Evolutionary conservation across 2,888 invertebrate genomes (phyloP).

Genomic region (Nomada hirtipes): DNA sequence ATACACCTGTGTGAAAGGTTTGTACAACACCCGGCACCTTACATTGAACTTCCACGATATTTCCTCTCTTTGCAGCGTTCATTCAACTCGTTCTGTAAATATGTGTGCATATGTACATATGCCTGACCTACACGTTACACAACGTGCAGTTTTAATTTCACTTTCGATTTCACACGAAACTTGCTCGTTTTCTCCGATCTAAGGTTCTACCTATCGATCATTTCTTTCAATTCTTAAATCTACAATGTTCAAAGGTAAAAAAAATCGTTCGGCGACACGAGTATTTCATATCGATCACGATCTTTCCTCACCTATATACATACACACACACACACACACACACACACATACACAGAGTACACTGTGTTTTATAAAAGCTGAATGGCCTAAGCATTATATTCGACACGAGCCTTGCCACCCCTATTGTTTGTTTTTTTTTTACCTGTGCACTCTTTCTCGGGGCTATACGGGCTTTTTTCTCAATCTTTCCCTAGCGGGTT

Average conservation of each 20-base stretch:
- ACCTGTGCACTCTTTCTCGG: slow-evolving; percentile 73
- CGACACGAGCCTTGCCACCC: slow-evolving; percentile 37
- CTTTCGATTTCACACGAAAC: slow-evolving; percentile 11
- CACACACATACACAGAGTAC: slow-evolving; percentile 1
- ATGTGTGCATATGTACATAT: slow-evolving; percentile 81
- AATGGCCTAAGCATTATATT: slow-evolving; percentile 30
- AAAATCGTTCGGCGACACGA: neutral
- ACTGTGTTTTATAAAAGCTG: slow-evolving; percentile 27
- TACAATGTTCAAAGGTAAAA: neutral
- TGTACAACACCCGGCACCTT: slow-evolving; percentile 60
- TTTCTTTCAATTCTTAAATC: neutral
- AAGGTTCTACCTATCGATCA: neutral
- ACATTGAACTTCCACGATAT: slow-evolving; percentile 8
- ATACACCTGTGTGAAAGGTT: slow-evolving; percentile 94
- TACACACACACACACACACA: neutral
- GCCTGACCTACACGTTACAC: neutral
- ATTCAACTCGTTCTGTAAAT: slow-evolving; percentile 74
- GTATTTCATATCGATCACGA: neutral
- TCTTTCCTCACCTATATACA: slow-evolving; percentile 9
- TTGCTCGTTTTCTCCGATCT: neutral
- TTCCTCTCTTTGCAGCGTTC: slow-evolving; percentile 30
- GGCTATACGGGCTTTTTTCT: slow-evolving; percentile 81
- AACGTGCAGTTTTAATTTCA: slow-evolving; percentile 34
- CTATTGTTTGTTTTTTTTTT: neutral
- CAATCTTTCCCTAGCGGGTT: slow-evolving; percentile 88